Base-by-base conservation (phyloP, 2,113 vertebrate species). In the Centropus unirufus region DNA sequence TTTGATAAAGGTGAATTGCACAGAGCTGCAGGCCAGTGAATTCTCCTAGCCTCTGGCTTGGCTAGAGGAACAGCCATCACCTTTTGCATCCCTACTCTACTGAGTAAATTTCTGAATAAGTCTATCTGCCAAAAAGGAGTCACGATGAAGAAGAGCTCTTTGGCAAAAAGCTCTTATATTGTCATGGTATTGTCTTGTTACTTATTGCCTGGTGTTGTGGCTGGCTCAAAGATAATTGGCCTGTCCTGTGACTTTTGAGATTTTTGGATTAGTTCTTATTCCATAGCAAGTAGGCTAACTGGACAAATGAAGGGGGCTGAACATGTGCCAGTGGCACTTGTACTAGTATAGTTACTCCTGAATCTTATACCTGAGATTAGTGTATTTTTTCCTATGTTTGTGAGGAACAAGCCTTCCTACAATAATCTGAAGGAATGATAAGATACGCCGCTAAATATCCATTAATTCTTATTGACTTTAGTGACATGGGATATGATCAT, bases 391-490 rank as follows among this genome's bases (percentile, higher is more conserved):
- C 32, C 11, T 80, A 4, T 2, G 2, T 74, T 85, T 88, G 30
- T 75, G 59, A 70, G 61, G 34, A 83, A 44, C 47, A 83, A 36
- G 13, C 32, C 86, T 78, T 78, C 64, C 44, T 52, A 30, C 34
- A 77, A 9, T n/a, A 81, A 70, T 83, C 59, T 83, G 69, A 89
- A 84, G n/a, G 62, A 81, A 68, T 75, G 68, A 51, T 92, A 47
- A 40, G 54, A 40, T 32, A 83, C 51, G 21, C 30, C 0, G 0
- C 57, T 77, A 85, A 90, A 77, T 80, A 96, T 91, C 62, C 79
- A 39, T 88, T 73, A 93, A 54, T 21, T 77, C 55, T 52, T 92
- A 75, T 95, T 90, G 94, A 96, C 90, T 93, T 95, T 34, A n/a
- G 63, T 70, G 84, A 59, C 84, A 74, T 1, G 1, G 46, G 68